Evolutionary conservation across 2,113 vertebrate species (phyloP), one percentile per base, ranked within the genome.

Genomic region (Malurus cyaneus): DNA sequence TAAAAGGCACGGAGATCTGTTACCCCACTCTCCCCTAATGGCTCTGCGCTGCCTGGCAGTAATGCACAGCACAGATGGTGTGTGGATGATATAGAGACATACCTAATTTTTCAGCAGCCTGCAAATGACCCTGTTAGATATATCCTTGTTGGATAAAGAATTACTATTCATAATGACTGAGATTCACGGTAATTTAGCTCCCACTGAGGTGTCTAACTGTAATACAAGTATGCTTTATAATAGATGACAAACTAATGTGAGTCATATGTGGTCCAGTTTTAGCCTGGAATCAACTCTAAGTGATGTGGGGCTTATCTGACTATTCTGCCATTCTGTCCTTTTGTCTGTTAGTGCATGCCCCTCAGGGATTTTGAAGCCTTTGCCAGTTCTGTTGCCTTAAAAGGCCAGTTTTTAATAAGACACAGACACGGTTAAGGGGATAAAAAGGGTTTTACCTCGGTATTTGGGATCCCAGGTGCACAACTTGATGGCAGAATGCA

Each of bases 61-160:
- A 92, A 81, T 2, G 4, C 4, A 5, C 77, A 74, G 86, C 64
- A 80, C 94, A 95, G 83, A 88, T 86, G 80, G 86, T 36, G 31
- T 25, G 56, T 9, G 86, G 52, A 78, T 28, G 64, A 86, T 66
- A 52, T 29, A 74, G 4, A 65, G 57, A 64, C 64, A 86, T 42
- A 74, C 23, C 60, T 56, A 66, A 60, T 86, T 41, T 88, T 62
- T 73, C 90, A 86, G 29, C 72, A 95, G 50, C 26, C 62, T 70
- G 53, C 4, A 3, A 85, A 39, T 39, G 46, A 86, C 34, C n/a
- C 57, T 76, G 17, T 10, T 86, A 80, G 59, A 46, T 59, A 66
- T 5, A 47, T 44, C 62, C 54, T 57, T 50, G 29, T 18, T 34
- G 13, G 41, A 87, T 34, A 77, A 89, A 87, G 31, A 82, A 80